A percentile compares a stretch with the other conserved stretches of the same genome.
Conservation (phyloP, 2,113 vertebrate species). For the Morone saxatilis region DNA sequence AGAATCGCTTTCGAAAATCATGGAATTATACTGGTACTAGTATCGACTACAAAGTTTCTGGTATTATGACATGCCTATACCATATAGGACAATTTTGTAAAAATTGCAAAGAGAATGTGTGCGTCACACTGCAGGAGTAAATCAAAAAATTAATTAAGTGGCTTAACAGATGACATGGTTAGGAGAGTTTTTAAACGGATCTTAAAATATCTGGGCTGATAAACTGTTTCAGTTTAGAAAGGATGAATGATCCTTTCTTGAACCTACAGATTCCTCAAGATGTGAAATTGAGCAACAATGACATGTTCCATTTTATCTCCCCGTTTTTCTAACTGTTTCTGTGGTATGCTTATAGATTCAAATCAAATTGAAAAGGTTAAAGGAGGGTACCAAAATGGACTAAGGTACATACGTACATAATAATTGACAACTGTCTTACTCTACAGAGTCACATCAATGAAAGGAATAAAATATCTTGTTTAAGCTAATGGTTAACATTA, state of each 20-base stretch:
- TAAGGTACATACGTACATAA: not conserved
- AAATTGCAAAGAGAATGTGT: too few species aligned
- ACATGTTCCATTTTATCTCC: not conserved
- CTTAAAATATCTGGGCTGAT: too few species aligned
- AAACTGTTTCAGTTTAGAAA: too few species aligned
- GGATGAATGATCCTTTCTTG: conserved; percentile 9
- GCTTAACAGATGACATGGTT: too few species aligned
- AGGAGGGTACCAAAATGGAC: not conserved
- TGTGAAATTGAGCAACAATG: not conserved
- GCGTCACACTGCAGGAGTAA: too few species aligned
- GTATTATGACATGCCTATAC: too few species aligned
- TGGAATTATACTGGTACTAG: too few species aligned
- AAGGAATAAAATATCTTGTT: not conserved
- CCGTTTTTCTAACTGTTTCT: not conserved
- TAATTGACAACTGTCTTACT: not conserved
- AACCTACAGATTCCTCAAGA: not conserved
- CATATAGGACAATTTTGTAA: too few species aligned
- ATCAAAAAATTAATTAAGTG: too few species aligned
- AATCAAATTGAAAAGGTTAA: not conserved
- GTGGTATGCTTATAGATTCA: not conserved
- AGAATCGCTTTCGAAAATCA: too few species aligned
- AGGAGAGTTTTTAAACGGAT: too few species aligned
- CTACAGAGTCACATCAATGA: not conserved
- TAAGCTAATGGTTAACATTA: not conserved
- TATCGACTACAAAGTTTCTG: too few species aligned